Evolutionary conservation across 2,797 vertebrate genomes (phyloP).

Genomic region (Scleropages formosus): DNA sequence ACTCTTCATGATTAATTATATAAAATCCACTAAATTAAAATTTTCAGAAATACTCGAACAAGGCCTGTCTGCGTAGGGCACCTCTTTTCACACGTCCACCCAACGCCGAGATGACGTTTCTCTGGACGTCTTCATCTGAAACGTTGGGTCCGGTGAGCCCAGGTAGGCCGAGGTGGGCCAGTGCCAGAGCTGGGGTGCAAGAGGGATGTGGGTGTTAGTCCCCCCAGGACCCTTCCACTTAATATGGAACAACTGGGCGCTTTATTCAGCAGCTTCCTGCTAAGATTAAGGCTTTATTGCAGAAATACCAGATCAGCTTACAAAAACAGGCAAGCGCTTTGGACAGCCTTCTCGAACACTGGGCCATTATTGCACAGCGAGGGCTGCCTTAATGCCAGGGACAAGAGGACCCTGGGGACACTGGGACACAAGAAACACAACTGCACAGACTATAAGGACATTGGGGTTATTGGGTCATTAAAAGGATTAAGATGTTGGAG

Average conservation of each 20-base stretch:
- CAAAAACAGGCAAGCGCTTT: conserved; percentile 39
- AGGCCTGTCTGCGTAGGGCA: too few species aligned
- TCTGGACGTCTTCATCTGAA: background rate
- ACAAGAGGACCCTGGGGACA: too few species aligned
- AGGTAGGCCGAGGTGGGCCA: background rate
- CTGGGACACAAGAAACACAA: too few species aligned
- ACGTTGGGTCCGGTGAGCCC: background rate
- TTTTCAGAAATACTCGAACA: too few species aligned
- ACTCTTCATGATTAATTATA: too few species aligned
- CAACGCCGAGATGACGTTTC: background rate
- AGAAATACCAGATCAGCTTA: conserved; percentile 63
- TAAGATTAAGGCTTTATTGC: conserved; percentile 58
- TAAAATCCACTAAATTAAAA: too few species aligned
- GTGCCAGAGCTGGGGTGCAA: background rate
- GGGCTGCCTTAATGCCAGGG: too few species aligned
- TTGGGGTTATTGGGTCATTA: too few species aligned
- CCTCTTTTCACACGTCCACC: too few species aligned
- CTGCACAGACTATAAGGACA: too few species aligned
- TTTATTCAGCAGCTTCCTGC: conserved; percentile 56
- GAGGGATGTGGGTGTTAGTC: background rate
- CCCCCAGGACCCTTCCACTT: conserved; percentile 25
- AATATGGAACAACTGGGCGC: conserved; percentile 21
- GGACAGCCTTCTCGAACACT: conserved; percentile 50
- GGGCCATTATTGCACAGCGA: conserved; percentile 30
- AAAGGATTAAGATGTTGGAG: too few species aligned